phyloP scores from a whole-genome alignment of 2,888 invertebrate species.

The Leptinotarsa juncta region DNA sequence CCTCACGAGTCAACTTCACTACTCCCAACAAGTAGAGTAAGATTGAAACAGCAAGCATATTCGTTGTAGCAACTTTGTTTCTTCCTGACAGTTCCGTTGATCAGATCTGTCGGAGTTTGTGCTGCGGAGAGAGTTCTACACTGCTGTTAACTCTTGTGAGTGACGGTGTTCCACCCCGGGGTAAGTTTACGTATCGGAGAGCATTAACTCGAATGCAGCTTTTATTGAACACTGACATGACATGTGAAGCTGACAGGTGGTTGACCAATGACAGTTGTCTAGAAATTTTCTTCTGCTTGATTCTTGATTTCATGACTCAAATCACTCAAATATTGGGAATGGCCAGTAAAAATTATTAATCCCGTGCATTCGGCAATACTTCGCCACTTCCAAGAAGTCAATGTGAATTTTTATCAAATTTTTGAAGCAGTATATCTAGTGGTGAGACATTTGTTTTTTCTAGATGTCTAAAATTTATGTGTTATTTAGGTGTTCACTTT shows the following conservation, averaged over 20 bases:
- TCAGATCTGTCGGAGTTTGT: too few relatives aligned
- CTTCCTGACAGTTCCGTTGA: too few relatives aligned
- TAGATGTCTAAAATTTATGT: background rate
- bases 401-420: background rate
- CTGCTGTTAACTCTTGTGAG: too few relatives aligned
- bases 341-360: conserved; percentile 3
- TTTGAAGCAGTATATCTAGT: background rate
- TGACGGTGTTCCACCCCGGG: too few relatives aligned
- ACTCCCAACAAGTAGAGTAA: too few relatives aligned
- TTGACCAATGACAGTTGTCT: conserved; percentile 3
- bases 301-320: conserved; percentile 5
- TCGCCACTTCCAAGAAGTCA: background rate
- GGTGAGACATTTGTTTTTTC: background rate
- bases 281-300: conserved; percentile 1
- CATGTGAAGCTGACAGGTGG: conserved; percentile 11
- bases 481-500: conserved; percentile 13
- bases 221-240: background rate
- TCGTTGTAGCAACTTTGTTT: too few relatives aligned
- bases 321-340: conserved; percentile 13
- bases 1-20: too few relatives aligned
- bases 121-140: too few relatives aligned
- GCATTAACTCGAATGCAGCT: too few relatives aligned
- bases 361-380: background rate
- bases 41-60: too few relatives aligned
- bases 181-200: too few relatives aligned